Evolutionary conservation across 2,888 invertebrate genomes (phyloP), one percentile per base, ranked within the genome.

Genomic region (Drosophila borborema): DNA sequence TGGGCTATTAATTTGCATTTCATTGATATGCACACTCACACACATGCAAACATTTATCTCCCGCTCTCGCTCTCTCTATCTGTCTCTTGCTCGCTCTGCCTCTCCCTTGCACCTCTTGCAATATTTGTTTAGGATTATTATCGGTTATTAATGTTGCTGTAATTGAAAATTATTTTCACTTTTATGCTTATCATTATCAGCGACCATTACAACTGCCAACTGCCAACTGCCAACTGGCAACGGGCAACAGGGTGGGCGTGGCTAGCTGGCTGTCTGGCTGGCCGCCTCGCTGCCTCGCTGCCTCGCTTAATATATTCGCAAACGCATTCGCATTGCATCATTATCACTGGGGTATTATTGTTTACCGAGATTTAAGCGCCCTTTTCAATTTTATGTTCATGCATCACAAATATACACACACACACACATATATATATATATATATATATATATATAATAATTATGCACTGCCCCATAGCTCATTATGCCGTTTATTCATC

Each of bases 111-210:
- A 23, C 55, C 40, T 28, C 28, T 66, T 63, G 74, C 81, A 86
- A 77, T 88, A 88, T 90, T 87, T 90, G 86, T 86, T 87, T 87
- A 90, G 86, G 89, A 87, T 88, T 90, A 90, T 87, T 86, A 88
- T 86, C 85, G 90, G 83, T 86, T 88, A 86, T 90, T 90, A 90
- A 87, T 87, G 90, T 82, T 81, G 79, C 86, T 90, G 89, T 90
- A 87, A 87, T 87, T 87, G 86, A 87, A 87, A 87, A 87, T 90
- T 86, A 88, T 87, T 90, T 90, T 87, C 86, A 87, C 86, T 87
- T 87, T 87, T 90, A 77, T 86, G 90, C 74, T 86, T 86, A 75
- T 77, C 72, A 77, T 70, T 80, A 80, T 69, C 80, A 66, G 60
- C 54, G 80, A 41, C 67, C 80, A 63, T 75, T 71, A 64, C 64